These are phyloP conservation scores for Perca fluviatilis DNA, from an alignment of 2,113 vertebrate species.

Conservation along the genomic window DNA sequence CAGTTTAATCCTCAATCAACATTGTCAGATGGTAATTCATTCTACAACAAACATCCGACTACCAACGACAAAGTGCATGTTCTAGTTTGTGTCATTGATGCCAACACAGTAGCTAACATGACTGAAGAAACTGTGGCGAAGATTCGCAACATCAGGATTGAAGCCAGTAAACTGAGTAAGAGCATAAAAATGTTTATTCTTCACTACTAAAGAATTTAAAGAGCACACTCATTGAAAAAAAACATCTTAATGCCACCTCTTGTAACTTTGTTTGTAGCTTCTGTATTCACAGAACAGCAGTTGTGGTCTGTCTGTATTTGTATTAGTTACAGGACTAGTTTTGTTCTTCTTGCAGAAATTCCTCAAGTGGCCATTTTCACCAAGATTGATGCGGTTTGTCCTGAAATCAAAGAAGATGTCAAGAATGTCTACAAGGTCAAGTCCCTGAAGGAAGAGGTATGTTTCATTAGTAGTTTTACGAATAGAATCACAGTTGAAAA, in stretches of 20 bases:
- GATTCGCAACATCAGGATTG: neutral
- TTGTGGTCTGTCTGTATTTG: no score
- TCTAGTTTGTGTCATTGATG: slow-evolving; percentile 23
- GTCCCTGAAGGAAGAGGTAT: neutral
- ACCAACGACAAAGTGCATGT: slow-evolving; percentile 23
- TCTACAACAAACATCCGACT: neutral
- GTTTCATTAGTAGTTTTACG: no score
- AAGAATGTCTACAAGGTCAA: slow-evolving; percentile 6
- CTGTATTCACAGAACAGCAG: no score
- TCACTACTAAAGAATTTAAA: neutral
- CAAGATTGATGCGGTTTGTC: slow-evolving; percentile 36
- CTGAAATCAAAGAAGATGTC: neutral
- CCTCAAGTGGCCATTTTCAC: slow-evolving; percentile 39
- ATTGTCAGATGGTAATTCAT: neutral
- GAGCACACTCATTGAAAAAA: neutral
- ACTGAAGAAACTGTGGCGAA: rapidly evolving
- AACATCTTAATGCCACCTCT: no score
- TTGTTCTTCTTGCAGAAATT: slow-evolving; percentile 6
- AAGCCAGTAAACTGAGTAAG: neutral
- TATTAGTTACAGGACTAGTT: no score
- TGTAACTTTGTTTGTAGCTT: no score
- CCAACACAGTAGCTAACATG: rapidly evolving
- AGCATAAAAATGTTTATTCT: neutral
- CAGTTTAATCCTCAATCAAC: slow-evolving; percentile 19
- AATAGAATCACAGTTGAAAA: no score